These are phyloP conservation scores for honey bee (Apis mellifera) DNA, from an alignment of 1,140 invertebrate species.

Conservation along the genomic window DNA sequence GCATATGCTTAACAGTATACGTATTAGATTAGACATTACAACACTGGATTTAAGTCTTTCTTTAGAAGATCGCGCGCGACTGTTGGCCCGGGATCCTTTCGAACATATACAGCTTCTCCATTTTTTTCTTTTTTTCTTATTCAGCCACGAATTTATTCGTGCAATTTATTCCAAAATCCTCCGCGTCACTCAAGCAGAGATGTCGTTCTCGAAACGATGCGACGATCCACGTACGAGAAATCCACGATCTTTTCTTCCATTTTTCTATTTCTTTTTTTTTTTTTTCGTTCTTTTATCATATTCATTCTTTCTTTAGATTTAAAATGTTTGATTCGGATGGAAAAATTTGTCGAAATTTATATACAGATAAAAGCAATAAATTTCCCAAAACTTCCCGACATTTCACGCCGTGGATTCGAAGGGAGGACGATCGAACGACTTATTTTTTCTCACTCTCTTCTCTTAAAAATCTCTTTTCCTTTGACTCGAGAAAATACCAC, in stretches of 20 bases:
- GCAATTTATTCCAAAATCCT: not conserved
- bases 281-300: not conserved
- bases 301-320: not conserved
- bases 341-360: not conserved
- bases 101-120: not conserved
- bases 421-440: conserved; percentile 14
- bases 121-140: conserved; percentile 11
- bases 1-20: conserved; percentile 3
- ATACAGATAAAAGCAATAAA: no score
- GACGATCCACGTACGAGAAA: conserved; percentile 1
- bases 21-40: conserved; percentile 3
- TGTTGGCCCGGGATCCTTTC: not conserved
- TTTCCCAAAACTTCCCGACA: not conserved
- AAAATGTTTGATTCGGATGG: not conserved
- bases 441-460: not conserved
- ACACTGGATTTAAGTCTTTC: conserved; percentile 54
- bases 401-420: not conserved
- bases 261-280: not conserved
- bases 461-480: not conserved
- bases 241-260: not conserved
- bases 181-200: not conserved
- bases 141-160: conserved; percentile 24
- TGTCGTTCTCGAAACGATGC: conserved; percentile 1
- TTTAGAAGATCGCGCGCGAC: conserved; percentile 51
- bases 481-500: conserved; percentile 2